Percentiles rank a stretch among this genome's conserved stretches.
phyloP scores from a whole-genome alignment of 2,888 invertebrate genomes.

The Hemistola chrysoprasaria region DNA sequence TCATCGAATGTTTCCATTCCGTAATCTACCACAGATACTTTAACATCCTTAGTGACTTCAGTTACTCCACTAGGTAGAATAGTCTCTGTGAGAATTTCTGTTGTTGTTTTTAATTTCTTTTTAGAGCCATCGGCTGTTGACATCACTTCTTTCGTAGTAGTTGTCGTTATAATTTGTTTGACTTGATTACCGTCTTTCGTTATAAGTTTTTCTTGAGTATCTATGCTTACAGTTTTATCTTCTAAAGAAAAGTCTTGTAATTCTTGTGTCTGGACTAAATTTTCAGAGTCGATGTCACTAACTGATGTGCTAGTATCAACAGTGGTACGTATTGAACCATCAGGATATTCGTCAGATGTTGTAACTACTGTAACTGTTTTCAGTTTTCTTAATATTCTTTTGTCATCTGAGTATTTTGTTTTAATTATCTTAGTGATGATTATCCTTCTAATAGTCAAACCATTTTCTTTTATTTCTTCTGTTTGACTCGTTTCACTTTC shows the following conservation, averaged over 20 bases:
- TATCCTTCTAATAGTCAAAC: slow-evolving; percentile 46
- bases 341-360: slow-evolving; percentile 66
- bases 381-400: slow-evolving; percentile 46
- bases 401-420: slow-evolving; percentile 49
- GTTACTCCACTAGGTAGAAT: slow-evolving; percentile 57
- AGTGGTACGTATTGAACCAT: slow-evolving; percentile 50
- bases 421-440: slow-evolving; percentile 52
- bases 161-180: slow-evolving; percentile 61
- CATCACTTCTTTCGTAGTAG: slow-evolving; percentile 65
- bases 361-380: slow-evolving; percentile 57
- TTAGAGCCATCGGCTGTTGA: slow-evolving; percentile 45
- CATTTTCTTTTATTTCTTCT: slow-evolving; percentile 47
- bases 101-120: slow-evolving; percentile 63
- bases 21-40: slow-evolving; percentile 64
- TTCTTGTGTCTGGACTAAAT: slow-evolving; percentile 33
- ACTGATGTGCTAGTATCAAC: slow-evolving; percentile 61
- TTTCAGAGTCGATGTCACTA: slow-evolving; percentile 50
- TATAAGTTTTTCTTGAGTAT: slow-evolving; percentile 51
- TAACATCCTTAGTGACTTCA: slow-evolving; percentile 69
- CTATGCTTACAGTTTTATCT: slow-evolving; percentile 54
- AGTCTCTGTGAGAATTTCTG: slow-evolving; percentile 61
- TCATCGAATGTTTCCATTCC: slow-evolving; percentile 54
- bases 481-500: slow-evolving; percentile 42
- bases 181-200: slow-evolving; percentile 52
- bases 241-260: slow-evolving; percentile 48